Percentiles rank a stretch among this genome's conserved stretches.
phyloP scores from a whole-genome alignment of 2,888 invertebrate genomes.

The Amiota minor region DNA sequence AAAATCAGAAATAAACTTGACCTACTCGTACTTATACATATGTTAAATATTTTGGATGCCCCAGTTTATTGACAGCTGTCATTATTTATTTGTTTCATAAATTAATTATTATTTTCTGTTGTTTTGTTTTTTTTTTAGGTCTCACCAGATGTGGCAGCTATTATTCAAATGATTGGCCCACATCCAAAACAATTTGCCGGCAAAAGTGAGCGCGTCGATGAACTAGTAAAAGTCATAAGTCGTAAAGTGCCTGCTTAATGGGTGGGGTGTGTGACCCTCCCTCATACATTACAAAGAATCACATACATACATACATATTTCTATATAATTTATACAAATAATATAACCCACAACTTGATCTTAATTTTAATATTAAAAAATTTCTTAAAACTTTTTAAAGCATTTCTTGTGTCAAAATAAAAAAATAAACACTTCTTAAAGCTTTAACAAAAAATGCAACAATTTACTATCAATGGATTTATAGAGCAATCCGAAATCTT shows the following conservation, averaged over 20 bases:
- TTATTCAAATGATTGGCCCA: constrained; percentile 93
- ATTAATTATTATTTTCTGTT: constrained; percentile 60
- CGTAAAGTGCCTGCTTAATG: constrained; percentile 76
- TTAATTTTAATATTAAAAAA: constrained; percentile 39
- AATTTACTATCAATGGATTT: constrained; percentile 3
- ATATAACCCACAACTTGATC: constrained; percentile 4
- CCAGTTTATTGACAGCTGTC: constrained; percentile 56
- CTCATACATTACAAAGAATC: constrained; percentile 3
- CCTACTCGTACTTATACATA: constrained; percentile 12
- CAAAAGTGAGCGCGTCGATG: constrained; percentile 85
- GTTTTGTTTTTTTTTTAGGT: constrained; percentile 77
- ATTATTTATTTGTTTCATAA: constrained; percentile 2
- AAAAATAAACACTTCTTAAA: constrained; percentile 46
- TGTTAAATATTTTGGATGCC: constrained; percentile 34
- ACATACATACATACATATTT: background rate
- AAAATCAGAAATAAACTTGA: constrained; percentile 46
- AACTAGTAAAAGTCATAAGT: constrained; percentile 84
- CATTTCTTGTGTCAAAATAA: constrained; percentile 63
- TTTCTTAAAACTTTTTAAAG: constrained; percentile 53
- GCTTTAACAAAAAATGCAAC: background rate
- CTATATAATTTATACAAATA: constrained; percentile 9
- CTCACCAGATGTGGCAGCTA: constrained; percentile 89
- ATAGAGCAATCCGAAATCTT: background rate
- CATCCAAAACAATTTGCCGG: constrained; percentile 88
- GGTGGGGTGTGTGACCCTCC: constrained; percentile 7